Conservation (phyloP, 2,113 vertebrate species). For the Burhinus bistriatus region DNA sequence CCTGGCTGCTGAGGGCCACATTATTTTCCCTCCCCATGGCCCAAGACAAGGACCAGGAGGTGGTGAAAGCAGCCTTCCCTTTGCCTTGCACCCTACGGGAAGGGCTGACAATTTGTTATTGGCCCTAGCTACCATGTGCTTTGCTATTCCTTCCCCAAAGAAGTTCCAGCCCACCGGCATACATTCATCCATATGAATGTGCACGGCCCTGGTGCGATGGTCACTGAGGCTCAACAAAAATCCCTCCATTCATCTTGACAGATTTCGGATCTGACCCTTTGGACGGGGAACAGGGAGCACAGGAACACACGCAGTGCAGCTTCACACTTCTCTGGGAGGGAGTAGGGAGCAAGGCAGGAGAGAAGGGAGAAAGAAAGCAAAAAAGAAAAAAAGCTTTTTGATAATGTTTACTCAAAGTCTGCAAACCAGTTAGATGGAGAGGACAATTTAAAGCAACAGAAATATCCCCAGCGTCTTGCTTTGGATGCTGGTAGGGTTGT, state of each 20-base stretch:
- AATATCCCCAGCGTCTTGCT: not conserved
- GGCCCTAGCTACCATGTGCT: not conserved
- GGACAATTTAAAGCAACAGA: not conserved
- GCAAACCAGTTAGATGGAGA: not conserved
- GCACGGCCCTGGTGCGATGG: not conserved
- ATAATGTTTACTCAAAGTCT: not conserved
- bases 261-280: not conserved
- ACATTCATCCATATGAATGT: not conserved
- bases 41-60: too few species aligned
- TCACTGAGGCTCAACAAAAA: not conserved
- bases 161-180: not conserved
- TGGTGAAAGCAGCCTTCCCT: not conserved
- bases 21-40: not conserved
- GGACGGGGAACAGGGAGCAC: not conserved
- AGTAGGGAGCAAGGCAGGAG: not conserved
- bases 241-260: not conserved
- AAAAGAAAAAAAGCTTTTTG: not conserved
- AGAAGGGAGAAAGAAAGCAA: not conserved
- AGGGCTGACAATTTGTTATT: too few species aligned
- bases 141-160: not conserved
- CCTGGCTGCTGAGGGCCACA: not conserved
- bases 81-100: fast-evolving
- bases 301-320: not conserved
- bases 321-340: not conserved
- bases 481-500: not conserved